These are phyloP conservation scores for Mustelus asterias DNA, from an alignment of 2,113 vertebrate genomes.

Conservation along the genomic window DNA sequence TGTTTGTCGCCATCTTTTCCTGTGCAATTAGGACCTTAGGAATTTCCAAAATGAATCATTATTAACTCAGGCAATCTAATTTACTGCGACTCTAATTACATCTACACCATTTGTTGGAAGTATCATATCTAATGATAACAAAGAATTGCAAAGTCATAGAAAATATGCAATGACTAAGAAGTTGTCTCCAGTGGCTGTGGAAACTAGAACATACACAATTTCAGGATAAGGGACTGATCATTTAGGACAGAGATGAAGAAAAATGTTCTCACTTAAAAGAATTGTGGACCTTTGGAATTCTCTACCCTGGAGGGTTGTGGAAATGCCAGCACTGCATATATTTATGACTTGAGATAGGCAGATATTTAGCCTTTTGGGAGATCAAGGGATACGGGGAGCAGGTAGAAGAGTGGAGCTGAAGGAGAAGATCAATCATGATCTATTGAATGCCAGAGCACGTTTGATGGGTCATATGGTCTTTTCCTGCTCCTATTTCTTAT, in stretches of 20 bases:
- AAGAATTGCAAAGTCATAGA: neutral
- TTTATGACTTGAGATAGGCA: neutral
- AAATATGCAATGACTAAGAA: neutral
- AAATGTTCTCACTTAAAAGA: neutral
- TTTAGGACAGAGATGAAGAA: neutral
- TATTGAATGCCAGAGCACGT: neutral
- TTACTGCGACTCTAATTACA: neutral
- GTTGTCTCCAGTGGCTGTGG: neutral
- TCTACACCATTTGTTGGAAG: neutral
- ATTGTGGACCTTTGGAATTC: neutral
- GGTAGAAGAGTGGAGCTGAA: neutral
- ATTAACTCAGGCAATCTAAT: neutral
- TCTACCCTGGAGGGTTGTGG: neutral
- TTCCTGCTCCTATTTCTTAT: neutral
- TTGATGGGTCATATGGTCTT: neutral
- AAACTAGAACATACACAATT: neutral
- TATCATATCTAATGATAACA: neutral
- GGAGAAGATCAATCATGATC: too few species aligned
- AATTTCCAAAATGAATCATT: neutral
- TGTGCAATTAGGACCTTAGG: slow-evolving; percentile 91
- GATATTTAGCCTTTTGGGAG: neutral
- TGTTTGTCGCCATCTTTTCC: slow-evolving; percentile 99
- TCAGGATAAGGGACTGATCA: neutral
- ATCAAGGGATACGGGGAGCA: neutral
- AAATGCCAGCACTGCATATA: neutral